Percentiles rank a stretch among this genome's conserved stretches.
These are phyloP conservation scores for Subacronicta megacephala DNA, from an alignment of 2,888 invertebrate genomes.

Conservation along the genomic window DNA sequence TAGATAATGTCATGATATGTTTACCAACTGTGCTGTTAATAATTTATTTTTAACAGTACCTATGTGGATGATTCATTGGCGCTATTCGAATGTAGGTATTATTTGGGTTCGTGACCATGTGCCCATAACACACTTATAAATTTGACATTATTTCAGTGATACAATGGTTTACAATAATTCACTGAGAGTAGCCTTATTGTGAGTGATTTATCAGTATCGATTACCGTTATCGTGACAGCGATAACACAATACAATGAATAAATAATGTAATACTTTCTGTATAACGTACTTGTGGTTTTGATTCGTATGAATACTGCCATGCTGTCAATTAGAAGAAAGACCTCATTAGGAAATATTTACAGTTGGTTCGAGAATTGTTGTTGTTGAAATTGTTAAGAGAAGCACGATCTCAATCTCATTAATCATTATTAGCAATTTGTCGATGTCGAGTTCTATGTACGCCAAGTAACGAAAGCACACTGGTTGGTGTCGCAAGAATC, in stretches of 20 bases:
- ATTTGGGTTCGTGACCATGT: conserved; percentile 52
- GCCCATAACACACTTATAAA: conserved; percentile 47
- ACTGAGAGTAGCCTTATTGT: conserved; percentile 71
- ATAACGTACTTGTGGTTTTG: conserved; percentile 40
- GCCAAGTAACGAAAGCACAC: conserved; percentile 77
- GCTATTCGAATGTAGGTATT: conserved; percentile 48
- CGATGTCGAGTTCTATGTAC: conserved; percentile 70
- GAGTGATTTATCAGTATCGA: conserved; percentile 76
- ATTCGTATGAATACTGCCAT: conserved; percentile 31
- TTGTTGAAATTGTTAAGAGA: conserved; percentile 46
- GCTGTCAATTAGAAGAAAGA: conserved; percentile 14
- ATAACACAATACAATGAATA: conserved; percentile 69
- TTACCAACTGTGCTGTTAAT: conserved; percentile 54
- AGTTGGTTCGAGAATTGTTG: no score
- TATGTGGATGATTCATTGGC: conserved; percentile 56
- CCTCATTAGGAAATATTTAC: conserved; percentile 1
- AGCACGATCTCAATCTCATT: conserved; percentile 68
- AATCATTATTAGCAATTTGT: conserved; percentile 74
- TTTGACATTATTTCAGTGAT: conserved; percentile 39
- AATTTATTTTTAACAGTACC: conserved; percentile 45
- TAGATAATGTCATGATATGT: conserved; percentile 68
- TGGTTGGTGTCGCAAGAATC: conserved; percentile 81
- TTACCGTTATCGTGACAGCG: conserved; percentile 76
- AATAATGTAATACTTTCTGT: conserved; percentile 59
- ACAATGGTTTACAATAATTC: conserved; percentile 54